A percentile compares a stretch with the other conserved stretches of the same genome.
phyloP scores from a whole-genome alignment of 2,113 vertebrate species.

The Motacilla alba region DNA sequence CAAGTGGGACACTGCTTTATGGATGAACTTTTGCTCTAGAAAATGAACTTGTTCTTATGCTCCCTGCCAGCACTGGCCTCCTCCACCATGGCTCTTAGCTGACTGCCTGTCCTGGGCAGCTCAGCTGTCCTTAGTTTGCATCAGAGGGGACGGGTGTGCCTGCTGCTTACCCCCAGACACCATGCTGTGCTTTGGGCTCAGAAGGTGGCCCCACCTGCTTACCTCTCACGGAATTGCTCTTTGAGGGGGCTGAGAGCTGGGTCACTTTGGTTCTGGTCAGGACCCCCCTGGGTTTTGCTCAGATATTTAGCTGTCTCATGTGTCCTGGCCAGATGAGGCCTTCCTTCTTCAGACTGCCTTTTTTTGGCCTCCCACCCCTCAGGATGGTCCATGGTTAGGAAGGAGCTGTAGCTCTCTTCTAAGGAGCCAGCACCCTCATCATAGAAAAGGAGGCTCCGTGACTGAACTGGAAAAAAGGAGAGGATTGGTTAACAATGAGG shows the following conservation, averaged over 20 bases:
- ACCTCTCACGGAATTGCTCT: slow-evolving; percentile 76
- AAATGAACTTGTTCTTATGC: background rate
- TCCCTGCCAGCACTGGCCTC: background rate
- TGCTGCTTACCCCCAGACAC: background rate
- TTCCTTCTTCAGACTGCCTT: slow-evolving; percentile 65
- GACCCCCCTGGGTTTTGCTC: slow-evolving; percentile 70
- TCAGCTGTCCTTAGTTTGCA: background rate
- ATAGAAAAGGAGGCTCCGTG: slow-evolving; percentile 94
- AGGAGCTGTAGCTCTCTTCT: slow-evolving; percentile 80
- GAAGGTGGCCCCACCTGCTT: background rate
- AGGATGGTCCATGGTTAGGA: slow-evolving; percentile 78
- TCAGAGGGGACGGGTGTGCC: background rate
- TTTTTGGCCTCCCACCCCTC: slow-evolving; percentile 79
- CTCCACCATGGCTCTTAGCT: background rate
- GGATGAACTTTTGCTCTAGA: background rate
- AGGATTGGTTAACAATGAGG: background rate
- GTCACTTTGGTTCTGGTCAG: slow-evolving; percentile 68
- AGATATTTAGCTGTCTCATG: slow-evolving; percentile 82
- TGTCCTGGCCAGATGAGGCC: slow-evolving; percentile 62
- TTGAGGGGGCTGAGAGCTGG: slow-evolving; percentile 73
- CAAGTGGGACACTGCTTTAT: background rate
- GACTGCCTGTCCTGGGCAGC: background rate
- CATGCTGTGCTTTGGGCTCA: background rate
- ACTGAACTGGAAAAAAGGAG: slow-evolving; percentile 83
- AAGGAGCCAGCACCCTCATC: slow-evolving; percentile 83